Percentiles rank a stretch among this genome's conserved stretches.
phyloP scores from a whole-genome alignment of 2,888 invertebrate species.

The Abrostola triplasia region DNA sequence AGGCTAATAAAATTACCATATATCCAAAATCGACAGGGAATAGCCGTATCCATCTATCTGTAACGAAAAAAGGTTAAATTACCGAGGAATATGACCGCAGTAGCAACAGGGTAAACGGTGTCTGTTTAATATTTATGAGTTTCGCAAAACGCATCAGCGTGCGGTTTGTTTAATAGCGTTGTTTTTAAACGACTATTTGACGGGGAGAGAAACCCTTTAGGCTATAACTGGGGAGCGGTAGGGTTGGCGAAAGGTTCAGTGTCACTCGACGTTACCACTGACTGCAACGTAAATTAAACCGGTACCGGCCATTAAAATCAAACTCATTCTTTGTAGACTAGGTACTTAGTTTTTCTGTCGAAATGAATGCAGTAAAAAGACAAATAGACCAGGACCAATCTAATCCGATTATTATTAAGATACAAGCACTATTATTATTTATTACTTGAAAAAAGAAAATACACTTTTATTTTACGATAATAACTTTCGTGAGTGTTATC shows the following conservation, averaged over 20 bases:
- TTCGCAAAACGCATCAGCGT: conserved; percentile 84
- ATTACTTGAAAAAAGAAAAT: too few relatives aligned
- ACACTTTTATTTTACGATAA: too few relatives aligned
- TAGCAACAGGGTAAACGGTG: conserved; percentile 41
- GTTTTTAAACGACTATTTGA: conserved; percentile 87
- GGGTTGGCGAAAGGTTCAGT: conserved; percentile 65
- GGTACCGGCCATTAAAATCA: background rate
- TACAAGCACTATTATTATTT: too few relatives aligned
- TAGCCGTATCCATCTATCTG: background rate
- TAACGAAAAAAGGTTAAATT: conserved; percentile 17
- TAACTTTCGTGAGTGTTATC: too few relatives aligned
- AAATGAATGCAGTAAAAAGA: too few relatives aligned
- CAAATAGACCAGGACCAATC: too few relatives aligned
- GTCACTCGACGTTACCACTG: background rate
- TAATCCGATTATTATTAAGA: too few relatives aligned
- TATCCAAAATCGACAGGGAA: too few relatives aligned
- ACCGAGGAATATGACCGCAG: conserved; percentile 12
- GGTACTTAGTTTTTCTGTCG: too few relatives aligned
- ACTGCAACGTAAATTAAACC: too few relatives aligned
- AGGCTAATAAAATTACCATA: too few relatives aligned
- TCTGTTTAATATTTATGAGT: conserved; percentile 85
- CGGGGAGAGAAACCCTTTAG: conserved; percentile 82
- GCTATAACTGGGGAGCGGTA: conserved; percentile 73
- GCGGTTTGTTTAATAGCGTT: conserved; percentile 87
- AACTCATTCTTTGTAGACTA: too few relatives aligned